Base-by-base conservation (phyloP, 2,797 vertebrate genomes). In the Urosaurus nigricauda region DNA sequence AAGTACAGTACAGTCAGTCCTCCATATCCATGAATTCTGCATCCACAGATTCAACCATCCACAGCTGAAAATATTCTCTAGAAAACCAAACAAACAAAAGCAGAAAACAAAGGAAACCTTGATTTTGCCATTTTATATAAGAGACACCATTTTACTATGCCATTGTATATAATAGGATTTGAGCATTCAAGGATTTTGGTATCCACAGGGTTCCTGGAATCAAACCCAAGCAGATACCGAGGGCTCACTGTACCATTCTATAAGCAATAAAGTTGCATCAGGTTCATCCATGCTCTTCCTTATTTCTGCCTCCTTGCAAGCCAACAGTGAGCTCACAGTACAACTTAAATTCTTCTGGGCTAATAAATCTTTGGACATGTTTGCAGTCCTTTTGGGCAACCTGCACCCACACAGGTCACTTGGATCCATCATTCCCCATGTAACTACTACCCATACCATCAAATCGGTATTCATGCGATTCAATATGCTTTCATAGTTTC, bases 341-440 rank as follows among this genome's bases (percentile, higher is more conserved):
- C 95, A 96, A 96, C 85, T 86, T 94, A 93, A 90, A 93, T 95
- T 94, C 95, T 96, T 97, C 94, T 96, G 90, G 94, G 90, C 91
- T 60, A 80, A 93, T 93, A 94, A 97, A 94, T 93, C 92, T 95
- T 96, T 94, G 95, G 47, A 0, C 88, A 92, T 93, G 94, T 95
- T 93, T 92, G 87, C 74, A 91, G 91, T 94, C 95, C 93, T 32
- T 0, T 95, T 94, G 94, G 93, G 91, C 3, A 0, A 68, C 93
- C 92, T 93, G 94, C 71, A 93, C 84, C 79, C 85, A 90, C 56
- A 68, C 71, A 74, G 75, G 32, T 95, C 95, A 95, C 84, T 84
- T 12, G 89, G 88, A 95, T 93, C 93, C 94, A 89, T 95, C 84
- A 95, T 95, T 87, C 89, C 92, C 91, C 86, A 81, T 86, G 94